Conservation (phyloP, 2,888 invertebrate species). For the Oscheius sp. region DNA sequence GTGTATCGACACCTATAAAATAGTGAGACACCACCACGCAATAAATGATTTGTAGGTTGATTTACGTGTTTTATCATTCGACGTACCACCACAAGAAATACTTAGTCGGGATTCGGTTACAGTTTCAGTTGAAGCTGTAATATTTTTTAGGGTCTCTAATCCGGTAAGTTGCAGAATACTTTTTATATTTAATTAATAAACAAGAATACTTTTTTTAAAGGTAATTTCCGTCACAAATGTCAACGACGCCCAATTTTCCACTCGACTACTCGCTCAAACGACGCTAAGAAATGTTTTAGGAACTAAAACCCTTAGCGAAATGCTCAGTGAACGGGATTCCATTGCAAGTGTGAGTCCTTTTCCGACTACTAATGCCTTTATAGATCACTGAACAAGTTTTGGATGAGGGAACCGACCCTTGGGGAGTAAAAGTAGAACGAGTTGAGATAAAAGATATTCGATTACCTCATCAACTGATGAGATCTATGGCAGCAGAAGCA, state of each 20-base stretch:
- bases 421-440: constrained; percentile 71
- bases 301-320: constrained; percentile 70
- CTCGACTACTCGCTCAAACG: constrained; percentile 79
- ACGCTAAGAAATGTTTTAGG: constrained; percentile 71
- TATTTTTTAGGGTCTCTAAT: constrained; percentile 54
- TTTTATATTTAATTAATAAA: not conserved
- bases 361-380: not conserved
- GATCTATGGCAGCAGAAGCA: constrained; percentile 95
- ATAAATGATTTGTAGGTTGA: constrained; percentile 55
- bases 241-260: constrained; percentile 84
- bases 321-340: constrained; percentile 69
- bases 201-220: constrained; percentile 10
- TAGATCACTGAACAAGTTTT: constrained; percentile 73
- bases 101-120: constrained; percentile 73
- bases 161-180: constrained; percentile 42
- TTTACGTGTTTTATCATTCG: constrained; percentile 82
- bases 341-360: constrained; percentile 63
- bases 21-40: constrained; percentile 43
- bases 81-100: constrained; percentile 90
- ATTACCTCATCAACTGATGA: constrained; percentile 86
- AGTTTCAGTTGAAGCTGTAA: constrained; percentile 72
- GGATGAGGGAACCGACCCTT: constrained; percentile 73
- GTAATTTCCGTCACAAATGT: constrained; percentile 73
- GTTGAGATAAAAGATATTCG: constrained; percentile 86
- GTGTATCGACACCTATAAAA: constrained; percentile 83